A percentile compares a stretch with the other conserved stretches of the same genome.
These are phyloP conservation scores for Ranitomeya imitator DNA, from an alignment of 2,113 vertebrate genomes.

Conservation along the genomic window DNA sequence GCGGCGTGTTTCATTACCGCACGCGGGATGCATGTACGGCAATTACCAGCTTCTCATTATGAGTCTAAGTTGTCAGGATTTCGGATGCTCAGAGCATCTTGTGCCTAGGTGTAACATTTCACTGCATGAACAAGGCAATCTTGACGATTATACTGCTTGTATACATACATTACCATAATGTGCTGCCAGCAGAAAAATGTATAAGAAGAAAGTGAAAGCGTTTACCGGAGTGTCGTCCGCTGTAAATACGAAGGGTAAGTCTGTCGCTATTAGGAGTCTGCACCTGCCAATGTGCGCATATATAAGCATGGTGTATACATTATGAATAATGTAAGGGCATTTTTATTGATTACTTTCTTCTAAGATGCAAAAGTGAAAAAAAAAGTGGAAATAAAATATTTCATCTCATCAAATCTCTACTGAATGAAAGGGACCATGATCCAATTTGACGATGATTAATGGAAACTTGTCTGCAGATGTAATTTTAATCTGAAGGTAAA, in stretches of 20 bases:
- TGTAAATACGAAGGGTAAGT: neutral
- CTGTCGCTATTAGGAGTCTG: neutral
- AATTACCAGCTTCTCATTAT: constrained; percentile 11
- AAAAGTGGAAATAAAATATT: too few species aligned
- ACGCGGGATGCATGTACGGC: neutral
- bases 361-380: too few species aligned
- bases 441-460: too few species aligned
- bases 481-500: too few species aligned
- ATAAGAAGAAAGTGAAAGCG: neutral
- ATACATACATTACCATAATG: constrained; percentile 29
- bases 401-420: too few species aligned
- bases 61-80: neutral
- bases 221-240: neutral
- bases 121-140: neutral
- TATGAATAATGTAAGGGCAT: too few species aligned
- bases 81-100: neutral
- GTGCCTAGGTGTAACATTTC: constrained; percentile 15
- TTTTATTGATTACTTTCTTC: too few species aligned
- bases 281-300: too few species aligned
- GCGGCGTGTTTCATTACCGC: neutral
- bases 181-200: neutral
- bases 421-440: too few species aligned
- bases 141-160: neutral
- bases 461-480: too few species aligned
- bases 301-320: too few species aligned